These are phyloP conservation scores for Callyntrura guangdongensis DNA, from an alignment of 2,888 invertebrate species.

Conservation along the genomic window DNA sequence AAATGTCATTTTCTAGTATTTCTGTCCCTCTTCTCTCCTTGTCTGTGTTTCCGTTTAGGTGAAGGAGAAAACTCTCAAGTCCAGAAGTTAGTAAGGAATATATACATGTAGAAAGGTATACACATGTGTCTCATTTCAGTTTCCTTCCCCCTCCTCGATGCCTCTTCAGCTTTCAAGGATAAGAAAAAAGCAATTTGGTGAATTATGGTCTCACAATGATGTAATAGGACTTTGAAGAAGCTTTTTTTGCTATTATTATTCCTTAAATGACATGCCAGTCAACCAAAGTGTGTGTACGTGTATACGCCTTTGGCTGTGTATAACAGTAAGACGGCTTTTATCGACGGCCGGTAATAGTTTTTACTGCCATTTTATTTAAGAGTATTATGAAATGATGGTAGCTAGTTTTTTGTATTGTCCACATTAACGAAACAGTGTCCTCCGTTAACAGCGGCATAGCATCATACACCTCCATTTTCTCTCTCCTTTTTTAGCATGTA, in stretches of 20 bases:
- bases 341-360: conserved; percentile 58
- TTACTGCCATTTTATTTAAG: conserved; percentile 19
- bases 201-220: conserved; percentile 75
- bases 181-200: conserved; percentile 74
- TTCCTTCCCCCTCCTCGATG: neutral
- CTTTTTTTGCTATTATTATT: conserved; percentile 60
- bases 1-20: conserved; percentile 24
- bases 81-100: neutral
- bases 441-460: neutral
- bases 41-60: neutral
- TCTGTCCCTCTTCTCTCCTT: neutral
- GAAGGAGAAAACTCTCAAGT: neutral
- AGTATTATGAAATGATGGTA: conserved; percentile 15
- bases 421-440: neutral
- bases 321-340: conserved; percentile 47
- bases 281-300: neutral
- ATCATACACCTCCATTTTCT: neutral
- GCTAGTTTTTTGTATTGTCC: conserved; percentile 42
- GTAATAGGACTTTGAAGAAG: conserved; percentile 75
- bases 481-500: conserved; percentile 27
- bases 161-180: conserved; percentile 73
- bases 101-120: neutral
- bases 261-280: conserved; percentile 55
- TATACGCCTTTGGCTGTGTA: neutral
- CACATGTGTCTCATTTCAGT: neutral